Base-by-base conservation (phyloP, 2,113 vertebrate genomes). In the Hassar affinis region DNA sequence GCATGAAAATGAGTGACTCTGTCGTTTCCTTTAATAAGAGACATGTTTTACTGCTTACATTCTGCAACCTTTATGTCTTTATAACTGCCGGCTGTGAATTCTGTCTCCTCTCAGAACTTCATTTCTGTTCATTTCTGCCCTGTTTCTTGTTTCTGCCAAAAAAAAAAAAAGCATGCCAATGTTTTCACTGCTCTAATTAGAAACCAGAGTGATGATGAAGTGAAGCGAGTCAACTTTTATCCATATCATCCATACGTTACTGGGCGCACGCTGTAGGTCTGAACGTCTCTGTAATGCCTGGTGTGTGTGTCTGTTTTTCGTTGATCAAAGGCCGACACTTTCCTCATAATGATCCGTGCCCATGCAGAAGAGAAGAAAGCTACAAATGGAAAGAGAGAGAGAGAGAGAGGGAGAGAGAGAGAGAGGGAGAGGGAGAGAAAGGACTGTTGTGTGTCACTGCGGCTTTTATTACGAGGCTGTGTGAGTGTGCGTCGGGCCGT, bases 361-460 rank as follows among this genome's bases (percentile, higher is more conserved):
- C 15, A 7, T 54, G 61, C 3, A 56, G 30, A 35, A 59, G 62
- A 79, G 62, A 47, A 56, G 62, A 56, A 35, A 25, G 51, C 30
- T 78, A 42, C n/a, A 12, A 77, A 77, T n/a, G 45, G 45, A 79
- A 64, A 56, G 25, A 69, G 12, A 76, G 33, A 76, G n/a, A 30
- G n/a, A 62, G 11, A 62, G 12, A 30, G 11, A 30, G 3, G 14
- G 38, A 25, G 33, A 25, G 66, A 69, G 66, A 45, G 38, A 71
- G 38, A 12, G 7, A 6, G 42, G 47, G 47, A 51, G 71, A 75
- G n/a, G 51, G 45, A 49, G 25, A 49, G 66, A 69, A 20, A 52
- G 49, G 64, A 78, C 22, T 78, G 7, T 27, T 84, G 82, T 35
- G 56, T 82, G 69, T 74, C 68, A 82, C 33, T 47, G 66, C 38